A percentile compares a stretch with the other conserved stretches of the same genome.
These are phyloP conservation scores for Leptodactylus fuscus DNA, from an alignment of 2,113 vertebrate genomes.

Conservation along the genomic window DNA sequence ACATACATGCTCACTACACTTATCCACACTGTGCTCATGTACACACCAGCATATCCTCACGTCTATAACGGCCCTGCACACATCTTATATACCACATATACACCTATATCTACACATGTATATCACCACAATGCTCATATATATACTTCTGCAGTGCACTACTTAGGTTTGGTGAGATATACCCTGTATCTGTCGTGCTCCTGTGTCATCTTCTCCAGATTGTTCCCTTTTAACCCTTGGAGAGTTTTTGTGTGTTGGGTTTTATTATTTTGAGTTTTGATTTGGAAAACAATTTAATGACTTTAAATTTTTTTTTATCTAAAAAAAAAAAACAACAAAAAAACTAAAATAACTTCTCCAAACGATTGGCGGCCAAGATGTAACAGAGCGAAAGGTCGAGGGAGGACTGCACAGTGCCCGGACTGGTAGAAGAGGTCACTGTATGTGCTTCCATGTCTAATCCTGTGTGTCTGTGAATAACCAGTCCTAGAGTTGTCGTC, in stretches of 20 bases:
- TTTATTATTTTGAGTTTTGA: not conserved
- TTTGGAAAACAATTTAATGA: not conserved
- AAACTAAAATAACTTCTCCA: too few relatives aligned
- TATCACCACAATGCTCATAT: too few relatives aligned
- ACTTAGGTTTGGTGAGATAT: too few relatives aligned
- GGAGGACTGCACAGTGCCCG: not conserved
- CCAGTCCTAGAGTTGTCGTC: not conserved
- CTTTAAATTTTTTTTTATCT: not conserved
- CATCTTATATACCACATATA: too few relatives aligned
- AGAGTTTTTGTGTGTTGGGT: too few relatives aligned
- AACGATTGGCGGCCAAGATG: not conserved
- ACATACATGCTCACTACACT: too few relatives aligned
- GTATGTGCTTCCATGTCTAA: not conserved
- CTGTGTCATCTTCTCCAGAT: not conserved
- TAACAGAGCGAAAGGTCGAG: not conserved
- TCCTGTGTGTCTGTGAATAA: not conserved
- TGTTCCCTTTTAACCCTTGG: not conserved
- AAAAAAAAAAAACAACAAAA: not conserved
- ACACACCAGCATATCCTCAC: too few relatives aligned
- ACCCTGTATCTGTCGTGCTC: too few relatives aligned
- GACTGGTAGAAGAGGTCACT: not conserved
- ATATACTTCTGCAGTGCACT: too few relatives aligned
- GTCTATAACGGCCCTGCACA: too few relatives aligned
- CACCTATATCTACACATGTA: too few relatives aligned
- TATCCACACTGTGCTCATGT: too few relatives aligned